These are phyloP conservation scores for Myotis findleyi DNA, from an alignment of 2,797 vertebrate species.

Conservation along the genomic window DNA sequence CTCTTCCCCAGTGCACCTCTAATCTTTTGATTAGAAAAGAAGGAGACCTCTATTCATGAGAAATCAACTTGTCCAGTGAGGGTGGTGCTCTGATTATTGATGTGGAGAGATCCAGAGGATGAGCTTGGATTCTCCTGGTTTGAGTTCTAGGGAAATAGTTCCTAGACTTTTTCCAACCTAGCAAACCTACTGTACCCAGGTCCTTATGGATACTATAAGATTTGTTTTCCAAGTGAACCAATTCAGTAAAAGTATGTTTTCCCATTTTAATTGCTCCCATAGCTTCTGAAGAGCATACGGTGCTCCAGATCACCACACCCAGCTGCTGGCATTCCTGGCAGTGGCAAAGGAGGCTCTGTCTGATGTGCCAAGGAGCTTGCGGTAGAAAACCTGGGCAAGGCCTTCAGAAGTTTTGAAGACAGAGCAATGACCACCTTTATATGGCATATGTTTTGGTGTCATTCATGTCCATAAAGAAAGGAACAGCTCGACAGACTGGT, in stretches of 20 bases:
- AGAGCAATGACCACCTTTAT: slow-evolving; percentile 23
- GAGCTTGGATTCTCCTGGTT: neutral
- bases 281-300: slow-evolving; percentile 53
- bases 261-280: slow-evolving; percentile 65
- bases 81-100: neutral
- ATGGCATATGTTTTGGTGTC: slow-evolving; percentile 5
- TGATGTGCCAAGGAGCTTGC: slow-evolving; percentile 12
- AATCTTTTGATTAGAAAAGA: slow-evolving; percentile 6
- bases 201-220: slow-evolving; percentile 44
- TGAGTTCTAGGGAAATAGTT: neutral
- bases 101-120: neutral
- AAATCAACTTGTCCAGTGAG: neutral
- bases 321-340: slow-evolving; percentile 57
- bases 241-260: slow-evolving; percentile 70
- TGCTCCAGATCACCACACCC: slow-evolving; percentile 38
- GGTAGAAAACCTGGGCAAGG: slow-evolving; percentile 33
- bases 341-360: neutral
- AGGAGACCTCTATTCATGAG: neutral
- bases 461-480: slow-evolving; percentile 46
- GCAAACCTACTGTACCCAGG: neutral
- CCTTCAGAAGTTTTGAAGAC: slow-evolving; percentile 32
- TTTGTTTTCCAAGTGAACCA: slow-evolving; percentile 60
- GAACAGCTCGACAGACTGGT: neutral
- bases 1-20: neutral
- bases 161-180: neutral